These are phyloP conservation scores for Ecdyonurus torrentis DNA, from an alignment of 2,888 invertebrate genomes.

Conservation along the genomic window DNA sequence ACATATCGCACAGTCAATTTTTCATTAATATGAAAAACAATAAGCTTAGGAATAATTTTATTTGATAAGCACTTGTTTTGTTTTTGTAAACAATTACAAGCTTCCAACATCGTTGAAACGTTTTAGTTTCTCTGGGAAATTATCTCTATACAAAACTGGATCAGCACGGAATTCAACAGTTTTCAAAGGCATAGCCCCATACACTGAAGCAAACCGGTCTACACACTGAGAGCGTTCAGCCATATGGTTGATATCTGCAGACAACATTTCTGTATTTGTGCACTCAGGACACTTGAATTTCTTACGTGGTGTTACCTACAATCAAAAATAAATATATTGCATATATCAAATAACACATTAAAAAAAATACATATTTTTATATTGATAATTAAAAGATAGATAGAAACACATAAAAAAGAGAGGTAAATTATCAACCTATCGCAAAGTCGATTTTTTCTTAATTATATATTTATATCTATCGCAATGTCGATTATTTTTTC, in stretches of 20 bases:
- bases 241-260: constrained; percentile 86
- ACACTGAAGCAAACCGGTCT: constrained; percentile 52
- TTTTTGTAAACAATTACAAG: too few species aligned
- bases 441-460: too few species aligned
- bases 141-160: constrained; percentile 80
- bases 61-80: too few species aligned
- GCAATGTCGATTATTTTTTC: too few species aligned
- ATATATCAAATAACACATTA: background rate
- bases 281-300: constrained; percentile 96
- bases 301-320: constrained; percentile 78
- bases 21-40: too few species aligned
- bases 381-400: too few species aligned
- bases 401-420: too few species aligned
- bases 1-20: too few species aligned
- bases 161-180: constrained; percentile 88
- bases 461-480: too few species aligned
- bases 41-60: too few species aligned
- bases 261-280: constrained; percentile 83
- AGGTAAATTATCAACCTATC: too few species aligned
- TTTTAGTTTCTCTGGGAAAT: constrained; percentile 70
- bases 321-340: constrained; percentile 10
- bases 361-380: constrained; percentile 1
- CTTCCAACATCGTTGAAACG: constrained; percentile 80
- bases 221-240: constrained; percentile 82
- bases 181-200: constrained; percentile 73